phyloP scores from a whole-genome alignment of 2,113 vertebrate species.

The Aspidoscelis tigris region DNA sequence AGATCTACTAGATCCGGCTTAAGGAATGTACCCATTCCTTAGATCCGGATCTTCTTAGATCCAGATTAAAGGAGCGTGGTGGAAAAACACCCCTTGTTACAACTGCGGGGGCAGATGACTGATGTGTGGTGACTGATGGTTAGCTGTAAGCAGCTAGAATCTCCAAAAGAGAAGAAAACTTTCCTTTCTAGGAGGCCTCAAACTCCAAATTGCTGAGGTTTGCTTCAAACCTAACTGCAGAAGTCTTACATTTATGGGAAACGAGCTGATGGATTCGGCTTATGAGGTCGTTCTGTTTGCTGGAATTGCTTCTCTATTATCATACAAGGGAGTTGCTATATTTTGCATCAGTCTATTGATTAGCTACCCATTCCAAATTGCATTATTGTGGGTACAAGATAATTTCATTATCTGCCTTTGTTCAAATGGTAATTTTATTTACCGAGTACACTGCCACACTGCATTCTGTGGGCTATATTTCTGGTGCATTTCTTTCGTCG shows the following conservation, averaged over 20 bases:
- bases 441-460: conserved; percentile 62
- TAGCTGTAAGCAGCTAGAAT: rapidly evolving
- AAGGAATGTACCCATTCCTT: no score
- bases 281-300: background rate
- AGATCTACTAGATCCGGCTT: no score
- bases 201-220: background rate
- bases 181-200: background rate
- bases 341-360: conserved; percentile 45
- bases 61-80: no score
- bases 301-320: background rate
- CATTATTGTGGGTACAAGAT: conserved; percentile 68
- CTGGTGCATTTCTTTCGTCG: conserved; percentile 38
- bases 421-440: conserved; percentile 78
- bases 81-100: conserved; percentile 9
- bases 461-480: conserved; percentile 42
- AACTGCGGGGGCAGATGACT: conserved; percentile 17
- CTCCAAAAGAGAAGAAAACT: rapidly evolving
- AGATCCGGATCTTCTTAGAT: no score
- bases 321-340: conserved; percentile 10
- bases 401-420: conserved; percentile 76
- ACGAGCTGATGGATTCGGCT: conserved; percentile 28
- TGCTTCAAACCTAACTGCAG: background rate
- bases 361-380: conserved; percentile 75
- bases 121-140: background rate
- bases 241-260: no score